Base-by-base conservation (phyloP, 1,140 invertebrate species). In the Temnothorax curvispinosus region DNA sequence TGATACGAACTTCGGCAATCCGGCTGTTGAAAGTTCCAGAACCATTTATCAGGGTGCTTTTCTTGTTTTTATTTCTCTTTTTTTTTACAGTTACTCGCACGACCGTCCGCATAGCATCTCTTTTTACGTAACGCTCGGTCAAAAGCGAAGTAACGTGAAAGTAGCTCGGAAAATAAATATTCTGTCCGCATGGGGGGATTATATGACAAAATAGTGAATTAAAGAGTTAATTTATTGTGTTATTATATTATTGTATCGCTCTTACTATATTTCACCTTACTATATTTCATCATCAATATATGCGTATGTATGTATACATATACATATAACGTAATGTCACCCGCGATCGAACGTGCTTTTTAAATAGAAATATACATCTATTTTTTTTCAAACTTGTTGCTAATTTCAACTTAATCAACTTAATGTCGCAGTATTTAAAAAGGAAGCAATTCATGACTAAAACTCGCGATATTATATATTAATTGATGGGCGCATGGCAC, bases 91-190 rank as follows among this genome's bases (percentile, higher is more conserved):
- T 82, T 74, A 56, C 27, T 82, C 80, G 80, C 27, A 65, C 67
- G 67, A 74, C 67, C 41, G 67, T 82, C 67, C 69, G 67, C 69
- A 71, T 82, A 74, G 67, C 38, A 72, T 74, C 54, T 74, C 74
- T 85, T 76, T 77, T 78, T 65, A 85, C 60, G 47, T 78, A 85
- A 85, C 74, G 82, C 21, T 78, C 32, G 82, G 74, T 78, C 82
- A 85, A 78, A 65, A 84, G 80, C 80, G 80, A 78, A 85, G 74
- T 78, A 78, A 78, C 60, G 82, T 85, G 82, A 85, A 85, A 85
- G 82, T 85, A 85, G 82, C 82, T 76, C 74, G 60, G 47, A 60
- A 85, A 85, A 78, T 85, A 85, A 85, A 77, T 85, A 85, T 85
- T 85, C 82, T 47, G 74, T 65, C 21, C 74, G 62, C 74, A 65